Base-by-base conservation (phyloP, 2,113 vertebrate species). In the Periophthalmus modestus region DNA sequence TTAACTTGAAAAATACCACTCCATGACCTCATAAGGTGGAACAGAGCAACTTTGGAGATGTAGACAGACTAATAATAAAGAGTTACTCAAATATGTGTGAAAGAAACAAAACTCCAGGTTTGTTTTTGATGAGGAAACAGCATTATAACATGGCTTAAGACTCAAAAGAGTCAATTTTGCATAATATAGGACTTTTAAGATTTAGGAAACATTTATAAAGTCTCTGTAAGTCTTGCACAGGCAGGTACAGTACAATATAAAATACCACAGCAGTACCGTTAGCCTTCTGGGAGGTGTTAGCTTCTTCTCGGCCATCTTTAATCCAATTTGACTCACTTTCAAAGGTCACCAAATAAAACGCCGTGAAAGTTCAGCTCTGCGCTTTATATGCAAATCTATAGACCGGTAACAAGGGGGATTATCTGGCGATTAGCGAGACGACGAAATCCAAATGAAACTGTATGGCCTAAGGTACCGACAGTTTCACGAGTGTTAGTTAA, bases 401-500 rank as follows among this genome's bases (percentile, higher is more conserved):
- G 48, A 67, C 14, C 18, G 73, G 9, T 39, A 71, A 82, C 65
- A 78, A 55, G 13, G n/a, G n/a, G 61, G 34, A 72, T 33, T 28
- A 23, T 13, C 43, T 19, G 46, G 59, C 39, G 69, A 47, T 71
- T 76, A 58, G 18, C 6, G 59, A 21, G 14, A 61, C 46, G 59
- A 4, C 28, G 28, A 63, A 43, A 48, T 1, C 3, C 39, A 36
- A 74, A 36, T 43, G 0, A 46, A 63, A n/a, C 48, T 24, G 0
- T 4, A 54, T 3, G 52, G 57, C 57, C n/a, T 66, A 13, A 55
- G 46, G 57, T 66, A 66, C n/a, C 70, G 9, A 50, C 7, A 19
- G 24, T 63, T 74, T 74, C 55, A 77, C 33, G 24, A 57, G 23
- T 52, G 43, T 48, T 72, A 66, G 48, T 75, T 68, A 14, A 59